Base-by-base conservation (phyloP, 2,888 invertebrate genomes). In the Notodonta dromedarius region DNA sequence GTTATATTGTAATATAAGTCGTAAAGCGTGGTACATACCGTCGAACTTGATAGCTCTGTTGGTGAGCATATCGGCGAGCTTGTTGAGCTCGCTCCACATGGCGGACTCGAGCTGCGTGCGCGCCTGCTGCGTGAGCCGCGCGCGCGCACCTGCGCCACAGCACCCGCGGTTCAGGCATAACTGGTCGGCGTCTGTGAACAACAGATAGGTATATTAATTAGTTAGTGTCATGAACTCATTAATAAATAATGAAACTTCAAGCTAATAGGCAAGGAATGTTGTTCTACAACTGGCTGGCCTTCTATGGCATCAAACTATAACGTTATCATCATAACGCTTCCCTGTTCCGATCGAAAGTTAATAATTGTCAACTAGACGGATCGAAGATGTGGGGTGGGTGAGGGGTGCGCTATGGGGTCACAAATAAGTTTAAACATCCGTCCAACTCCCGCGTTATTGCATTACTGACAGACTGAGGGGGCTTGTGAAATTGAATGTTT, bases 21-120 rank as follows among this genome's bases (percentile, higher is more conserved):
- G 24, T 24, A 24, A 24, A 24, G 24, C 14, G 16, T 6, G 16
- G 0, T 58, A 94, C 96, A 96, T 90, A 98, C 98, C 96, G 87
- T 98, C 97, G 90, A 98, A 98, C 87, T 96, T 96, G 80, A 94
- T 95, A 52, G 97, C 97, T 84, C 97, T 95, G 72, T 95, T 95
- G 58, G 95, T 95, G 78, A 98, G 95, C 69, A 96, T 95, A 62
- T 96, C 95, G 32, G 97, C 95, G 66, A 98, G 94, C 83, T 96
- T 96, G 74, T 94, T 94, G 63, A 98, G 96, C 74, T 96, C 96
- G 75, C 96, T 96, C 82, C 95, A 96, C 69, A 97, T 94, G 67
- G 96, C 95, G 73, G 94, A 95, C 77, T 97, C 96, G 79, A 97
- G 95, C 83, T 97, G 96, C 76, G 95, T 94, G 61, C 95, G 95